Percentiles rank a stretch among this genome's conserved stretches.
Evolutionary conservation across 1,140 invertebrate species (phyloP).

Genomic region (Rhyzopertha dominica): DNA sequence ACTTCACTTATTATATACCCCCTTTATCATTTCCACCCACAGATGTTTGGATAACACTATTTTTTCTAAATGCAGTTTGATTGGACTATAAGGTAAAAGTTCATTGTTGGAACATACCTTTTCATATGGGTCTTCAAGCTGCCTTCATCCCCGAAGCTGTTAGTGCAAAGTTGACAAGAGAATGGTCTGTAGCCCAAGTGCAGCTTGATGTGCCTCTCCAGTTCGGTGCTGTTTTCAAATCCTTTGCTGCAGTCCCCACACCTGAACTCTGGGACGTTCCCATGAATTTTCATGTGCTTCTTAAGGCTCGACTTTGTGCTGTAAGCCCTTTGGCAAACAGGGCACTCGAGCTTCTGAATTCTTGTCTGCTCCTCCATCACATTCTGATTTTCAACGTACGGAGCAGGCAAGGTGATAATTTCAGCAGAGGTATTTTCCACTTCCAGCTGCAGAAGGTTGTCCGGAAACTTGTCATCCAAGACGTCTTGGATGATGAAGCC

Average conservation of each 20-base stretch:
- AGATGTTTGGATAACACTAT: too few relatives aligned
- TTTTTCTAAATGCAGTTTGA: too few relatives aligned
- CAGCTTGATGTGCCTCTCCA: constrained; percentile 68
- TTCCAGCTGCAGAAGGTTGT: constrained; percentile 1
- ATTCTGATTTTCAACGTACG: not conserved
- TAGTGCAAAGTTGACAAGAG: constrained; percentile 52
- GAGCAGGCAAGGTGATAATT: constrained; percentile 1
- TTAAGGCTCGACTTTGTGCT: constrained; percentile 34
- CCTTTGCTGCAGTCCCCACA: constrained; percentile 53
- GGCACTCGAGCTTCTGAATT: constrained; percentile 28
- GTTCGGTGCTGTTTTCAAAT: constrained; percentile 49
- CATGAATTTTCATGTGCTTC: constrained; percentile 35
- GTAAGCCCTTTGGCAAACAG: constrained; percentile 38
- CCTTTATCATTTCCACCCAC: too few relatives aligned
- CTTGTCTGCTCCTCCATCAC: not conserved
- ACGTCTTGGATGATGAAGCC: constrained; percentile 6
- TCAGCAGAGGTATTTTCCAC: constrained; percentile 1
- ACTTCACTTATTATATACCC: too few relatives aligned
- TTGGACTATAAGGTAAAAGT: too few relatives aligned
- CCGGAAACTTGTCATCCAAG: not conserved
- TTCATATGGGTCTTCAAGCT: constrained; percentile 38
- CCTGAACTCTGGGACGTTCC: constrained; percentile 27
- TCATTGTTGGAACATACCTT: too few relatives aligned
- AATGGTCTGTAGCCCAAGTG: constrained; percentile 66
- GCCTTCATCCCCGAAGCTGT: constrained; percentile 37